Evolutionary conservation across 2,888 invertebrate species (phyloP).

Genomic region (Odontomyia ornata): DNA sequence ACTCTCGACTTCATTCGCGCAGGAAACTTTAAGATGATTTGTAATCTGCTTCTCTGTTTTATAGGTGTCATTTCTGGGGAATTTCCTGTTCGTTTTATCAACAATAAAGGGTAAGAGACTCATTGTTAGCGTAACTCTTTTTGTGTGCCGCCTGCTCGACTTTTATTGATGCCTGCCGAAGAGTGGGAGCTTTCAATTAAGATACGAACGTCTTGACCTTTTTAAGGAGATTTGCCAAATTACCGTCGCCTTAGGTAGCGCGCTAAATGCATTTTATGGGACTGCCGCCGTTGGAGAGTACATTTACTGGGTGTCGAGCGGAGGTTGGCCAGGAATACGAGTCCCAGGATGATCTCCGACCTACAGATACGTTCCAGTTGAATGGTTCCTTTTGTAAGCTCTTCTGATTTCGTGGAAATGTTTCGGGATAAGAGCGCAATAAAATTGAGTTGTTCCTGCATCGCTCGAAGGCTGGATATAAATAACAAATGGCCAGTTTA

Average conservation of each 20-base stretch:
- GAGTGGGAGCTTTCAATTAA: conserved; percentile 2
- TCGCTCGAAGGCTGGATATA: background rate
- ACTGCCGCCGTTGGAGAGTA: background rate
- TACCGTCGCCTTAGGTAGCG: background rate
- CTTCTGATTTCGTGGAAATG: background rate
- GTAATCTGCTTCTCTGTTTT: background rate
- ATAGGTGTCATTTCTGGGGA: conserved; percentile 8
- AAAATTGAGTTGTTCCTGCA: background rate
- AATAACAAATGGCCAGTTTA: background rate
- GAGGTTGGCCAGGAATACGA: background rate
- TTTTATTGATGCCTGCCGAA: background rate
- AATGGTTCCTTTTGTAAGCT: background rate
- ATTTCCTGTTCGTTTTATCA: background rate
- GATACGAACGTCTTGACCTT: background rate
- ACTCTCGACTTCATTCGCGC: background rate
- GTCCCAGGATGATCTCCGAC: background rate
- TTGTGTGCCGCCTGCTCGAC: background rate
- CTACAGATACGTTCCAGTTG: background rate
- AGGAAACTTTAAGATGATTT: background rate
- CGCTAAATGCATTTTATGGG: background rate
- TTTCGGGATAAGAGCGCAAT: background rate
- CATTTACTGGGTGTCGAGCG: background rate
- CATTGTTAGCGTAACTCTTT: background rate
- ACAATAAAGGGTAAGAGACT: background rate
- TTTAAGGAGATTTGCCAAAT: background rate